A percentile compares a stretch with the other conserved stretches of the same genome.
Conservation (phyloP, 2,797 vertebrate species). For the Carcharodon carcharias region DNA sequence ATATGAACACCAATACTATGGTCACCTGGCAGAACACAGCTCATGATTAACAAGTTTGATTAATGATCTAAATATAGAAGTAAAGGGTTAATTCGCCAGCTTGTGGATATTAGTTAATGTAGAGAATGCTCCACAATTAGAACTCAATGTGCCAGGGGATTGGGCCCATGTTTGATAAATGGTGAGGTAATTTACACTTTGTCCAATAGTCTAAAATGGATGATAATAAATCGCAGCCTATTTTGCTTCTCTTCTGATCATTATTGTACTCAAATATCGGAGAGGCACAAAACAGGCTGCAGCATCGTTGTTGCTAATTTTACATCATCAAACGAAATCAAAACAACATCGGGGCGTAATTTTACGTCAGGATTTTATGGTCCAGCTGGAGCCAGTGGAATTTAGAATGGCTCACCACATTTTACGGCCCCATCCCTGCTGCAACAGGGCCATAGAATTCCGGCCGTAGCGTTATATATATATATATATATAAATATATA, state of each 20-base stretch:
- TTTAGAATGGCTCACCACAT: no score
- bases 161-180: not conserved
- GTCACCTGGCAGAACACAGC: no score
- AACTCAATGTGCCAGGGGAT: not conserved
- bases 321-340: no score
- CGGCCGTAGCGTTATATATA: no score
- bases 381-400: no score
- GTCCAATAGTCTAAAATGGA: not conserved
- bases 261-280: not conserved
- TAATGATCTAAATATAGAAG: not conserved
- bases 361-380: no score
- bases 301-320: no score
- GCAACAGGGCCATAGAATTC: no score
- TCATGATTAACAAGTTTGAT: not conserved
- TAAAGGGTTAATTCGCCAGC: not conserved
- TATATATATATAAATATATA: no score
- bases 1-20: no score
- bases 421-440: no score
- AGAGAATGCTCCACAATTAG: not conserved
- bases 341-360: no score
- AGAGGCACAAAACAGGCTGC: not conserved
- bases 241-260: not conserved
- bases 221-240: not conserved
- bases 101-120: not conserved
- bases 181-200: not conserved